Evolutionary conservation across 2,113 vertebrate species (phyloP).

Genomic region (western clawed frog (Xenopus tropicalis)): DNA sequence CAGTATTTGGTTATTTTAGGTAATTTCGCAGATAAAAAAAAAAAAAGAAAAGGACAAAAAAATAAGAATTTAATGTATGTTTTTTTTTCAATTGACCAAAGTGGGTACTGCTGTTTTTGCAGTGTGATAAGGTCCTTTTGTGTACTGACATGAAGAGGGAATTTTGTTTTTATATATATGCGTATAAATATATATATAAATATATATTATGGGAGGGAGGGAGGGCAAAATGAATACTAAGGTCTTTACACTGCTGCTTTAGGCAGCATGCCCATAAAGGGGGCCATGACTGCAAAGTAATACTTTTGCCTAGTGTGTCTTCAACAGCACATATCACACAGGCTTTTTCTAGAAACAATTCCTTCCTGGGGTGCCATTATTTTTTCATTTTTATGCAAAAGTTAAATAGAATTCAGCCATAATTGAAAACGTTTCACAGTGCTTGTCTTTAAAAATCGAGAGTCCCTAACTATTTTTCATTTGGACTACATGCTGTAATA

Average conservation of each 20-base stretch:
- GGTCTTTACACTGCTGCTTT: conserved; percentile 81
- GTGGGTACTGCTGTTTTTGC: conserved; percentile 98
- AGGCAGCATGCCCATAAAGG: conserved; percentile 78
- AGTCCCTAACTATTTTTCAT: background rate
- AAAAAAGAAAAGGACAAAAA: conserved; percentile 55
- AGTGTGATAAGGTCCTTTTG: conserved; percentile 94
- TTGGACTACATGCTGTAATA: background rate
- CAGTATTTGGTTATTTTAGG: conserved; percentile 96
- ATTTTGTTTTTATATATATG: conserved; percentile 70
- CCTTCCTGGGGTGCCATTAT: conserved; percentile 88
- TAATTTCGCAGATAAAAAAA: conserved; percentile 91
- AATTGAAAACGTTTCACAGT: background rate
- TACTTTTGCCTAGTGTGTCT: conserved; percentile 87
- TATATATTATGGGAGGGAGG: conserved; percentile 73
- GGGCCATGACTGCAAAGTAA: conserved; percentile 89
- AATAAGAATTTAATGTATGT: conserved; percentile 65
- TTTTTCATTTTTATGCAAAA: conserved; percentile 56
- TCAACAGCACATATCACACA: conserved; percentile 52
- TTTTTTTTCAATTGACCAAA: conserved; percentile 97
- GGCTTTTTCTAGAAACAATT: no score
- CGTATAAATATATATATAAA: conserved; percentile 66
- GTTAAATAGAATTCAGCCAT: conserved; percentile 70
- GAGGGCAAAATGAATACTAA: conserved; percentile 65
- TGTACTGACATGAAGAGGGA: conserved; percentile 81
- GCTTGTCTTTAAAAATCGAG: no score